Evolutionary conservation across 2,113 vertebrate species (phyloP), one percentile per base, ranked within the genome.

Genomic region (Platichthys stellatus): DNA sequence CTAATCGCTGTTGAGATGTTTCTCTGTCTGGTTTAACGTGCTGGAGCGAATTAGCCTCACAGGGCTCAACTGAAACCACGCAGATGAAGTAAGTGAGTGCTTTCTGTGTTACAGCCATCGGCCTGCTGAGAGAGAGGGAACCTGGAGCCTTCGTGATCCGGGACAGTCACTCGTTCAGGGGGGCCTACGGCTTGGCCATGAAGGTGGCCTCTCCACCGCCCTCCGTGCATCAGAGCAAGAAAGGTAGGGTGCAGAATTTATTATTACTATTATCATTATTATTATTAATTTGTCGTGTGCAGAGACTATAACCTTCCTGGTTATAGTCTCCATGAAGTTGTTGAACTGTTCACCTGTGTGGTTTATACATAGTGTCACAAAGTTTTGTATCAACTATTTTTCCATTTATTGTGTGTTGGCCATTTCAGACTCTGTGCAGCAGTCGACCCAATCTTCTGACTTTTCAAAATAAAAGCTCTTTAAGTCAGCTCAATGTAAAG

Each of bases 151-250:
- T 99, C 78, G 96, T 99, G 56, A 99, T 99, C 62, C 96, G 98
- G 14, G 97, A 99, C 93, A 99, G 98, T 79, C 97, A 99, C 92
- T 99, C 97, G 2, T 99, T 99, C 94, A 95, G 96, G 28, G 98
- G 97, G 53, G 98, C 98, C 70, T 99, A 98, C 0, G 98, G 98
- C 63, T 86, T 99, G 15, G 98, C 98, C 47, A 98, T 99, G 96
- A 99, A 99, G 86, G 98, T 99, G 28, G 96, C 97, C 14, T 97
- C 95, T 1, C 97, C 97, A 0, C 98, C 98, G 26, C 96, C 98
- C 11, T 94, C 95, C 0, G 89, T 94, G 74, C 96, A 97, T 83
- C 96, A 95, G 82, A 97, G 80, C 91, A 99, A 99, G 88, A 99
- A 99, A 97, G 97, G 98, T 99, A 95, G 56, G 64, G 13, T 38